Evolutionary conservation across 2,888 invertebrate species (phyloP), one percentile per base, ranked within the genome.

Genomic region (Boloria selene): DNA sequence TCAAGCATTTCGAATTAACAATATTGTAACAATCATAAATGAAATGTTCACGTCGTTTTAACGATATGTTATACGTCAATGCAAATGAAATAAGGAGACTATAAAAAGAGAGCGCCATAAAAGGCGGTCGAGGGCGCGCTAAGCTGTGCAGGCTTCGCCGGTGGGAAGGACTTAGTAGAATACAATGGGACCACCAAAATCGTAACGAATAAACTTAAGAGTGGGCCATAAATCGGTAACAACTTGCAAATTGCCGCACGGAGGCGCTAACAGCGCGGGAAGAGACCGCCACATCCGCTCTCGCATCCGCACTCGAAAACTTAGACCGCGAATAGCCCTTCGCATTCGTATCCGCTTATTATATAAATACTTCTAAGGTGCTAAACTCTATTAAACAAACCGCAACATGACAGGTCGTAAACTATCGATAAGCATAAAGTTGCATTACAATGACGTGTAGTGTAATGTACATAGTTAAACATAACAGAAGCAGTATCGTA

Each of bases 141-240:
- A 80, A 85, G 86, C 85, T 77, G 76, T 72, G 74, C 73, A 75
- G 73, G 70, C 73, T 63, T 68, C 79, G 73, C 71, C 83, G 77
- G 75, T 75, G 76, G 75, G 80, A 79, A 79, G 80, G 84, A 75
- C 84, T 85, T 84, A 84, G 77, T 65, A 73, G 74, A 81, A 84
- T 77, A 91, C 90, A 91, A 92, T 89, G 83, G 90, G 91, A 92
- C 91, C 91, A 91, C 91, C 91, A 84, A 81, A 88, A 87, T 85
- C 81, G 87, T 81, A 79, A 81, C 80, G 86, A 83, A 88, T 88
- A 85, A 87, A 87, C 78, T 88, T 88, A 81, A 86, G 90, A 90
- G 91, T 88, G 88, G 88, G 83, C 81, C 81, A 74, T 83, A 82
- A 92, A 91, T 87, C 87, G 87, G 88, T 88, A 87, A 90, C 87